Evolutionary conservation across 1,140 invertebrate genomes (phyloP), one percentile per base, ranked within the genome.

Genomic region (Adoxophyes honmai): DNA sequence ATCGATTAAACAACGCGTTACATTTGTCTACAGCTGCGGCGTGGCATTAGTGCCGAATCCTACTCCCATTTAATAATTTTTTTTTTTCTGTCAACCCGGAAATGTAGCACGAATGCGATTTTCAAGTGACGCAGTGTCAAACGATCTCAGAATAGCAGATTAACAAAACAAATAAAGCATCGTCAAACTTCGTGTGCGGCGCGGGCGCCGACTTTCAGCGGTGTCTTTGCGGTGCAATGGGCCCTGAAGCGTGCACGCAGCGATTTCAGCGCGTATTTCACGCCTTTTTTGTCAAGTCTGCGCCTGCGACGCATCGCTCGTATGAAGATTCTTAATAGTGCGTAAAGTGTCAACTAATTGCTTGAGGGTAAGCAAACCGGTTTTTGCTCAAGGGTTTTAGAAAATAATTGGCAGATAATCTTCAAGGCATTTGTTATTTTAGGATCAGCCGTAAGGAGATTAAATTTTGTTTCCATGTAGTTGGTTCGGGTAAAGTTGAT

Each of bases 231-330:
- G 52, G 68, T 55, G 68, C 64, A 85, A 85, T 85, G 75, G 63
- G 60, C 60, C 82, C 76, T 86, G 82, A 88, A 86, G 76, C 75
- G 74, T 73, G 61, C 57, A 60, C 67, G 69, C 61, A 68, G 39
- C 74, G 76, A 82, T 85, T 88, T 86, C 81, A 87, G 81, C 70
- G 62, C 55, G 28, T 54, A 59, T 78, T 88, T 86, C 81, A 86
- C 78, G 82, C 79, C 75, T 85, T 81, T 85, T 87, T 88, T 83
- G 42, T 28, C 39, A 11, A 72, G 69, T 57, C 48, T 55, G 58
- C 54, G 59, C 36, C 42, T 34, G 52, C 37, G 34, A 39, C 39
- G 64, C 55, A 18, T 64, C 66, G 60, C 53, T 62, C 64, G 73
- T 73, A 70, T 70, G 73, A 71, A 78, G 61, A 69, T 68, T 60